These are phyloP conservation scores for Caenorhabditis zanzibari DNA, from an alignment of 2,888 invertebrate species.

Conservation along the genomic window DNA sequence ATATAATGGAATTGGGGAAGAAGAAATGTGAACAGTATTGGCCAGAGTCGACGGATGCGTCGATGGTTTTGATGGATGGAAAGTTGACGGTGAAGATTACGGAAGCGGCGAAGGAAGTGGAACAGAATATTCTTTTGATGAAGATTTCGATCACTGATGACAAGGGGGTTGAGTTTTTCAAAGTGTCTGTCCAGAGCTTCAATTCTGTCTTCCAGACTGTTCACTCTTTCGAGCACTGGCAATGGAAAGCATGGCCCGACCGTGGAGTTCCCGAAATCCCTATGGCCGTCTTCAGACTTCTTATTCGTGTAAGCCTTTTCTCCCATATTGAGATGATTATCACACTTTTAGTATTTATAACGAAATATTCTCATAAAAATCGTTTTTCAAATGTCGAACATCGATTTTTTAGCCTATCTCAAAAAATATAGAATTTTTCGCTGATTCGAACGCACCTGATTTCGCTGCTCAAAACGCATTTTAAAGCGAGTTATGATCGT, in stretches of 20 bases:
- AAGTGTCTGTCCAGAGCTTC: too few relatives aligned
- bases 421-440: too few relatives aligned
- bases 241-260: constrained; percentile 80
- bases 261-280: constrained; percentile 75
- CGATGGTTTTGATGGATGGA: constrained; percentile 49
- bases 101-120: constrained; percentile 68
- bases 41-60: constrained; percentile 61
- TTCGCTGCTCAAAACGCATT: too few relatives aligned
- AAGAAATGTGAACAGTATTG: constrained; percentile 80
- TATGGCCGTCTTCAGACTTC: constrained; percentile 70
- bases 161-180: constrained; percentile 54
- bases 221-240: constrained; percentile 74
- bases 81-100: constrained; percentile 69
- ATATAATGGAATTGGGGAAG: constrained; percentile 75
- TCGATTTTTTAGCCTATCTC: too few relatives aligned
- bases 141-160: constrained; percentile 66
- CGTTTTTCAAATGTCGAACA: too few relatives aligned
- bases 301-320: constrained; percentile 63
- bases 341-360: too few relatives aligned
- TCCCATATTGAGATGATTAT: too few relatives aligned
- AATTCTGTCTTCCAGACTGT: too few relatives aligned
- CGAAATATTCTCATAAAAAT: too few relatives aligned
- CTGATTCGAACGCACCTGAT: too few relatives aligned
- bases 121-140: constrained; percentile 67
- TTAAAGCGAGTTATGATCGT: too few relatives aligned